A percentile compares a stretch with the other conserved stretches of the same genome.
phyloP scores from a whole-genome alignment of 2,888 invertebrate species.

The Euphydryas editha region DNA sequence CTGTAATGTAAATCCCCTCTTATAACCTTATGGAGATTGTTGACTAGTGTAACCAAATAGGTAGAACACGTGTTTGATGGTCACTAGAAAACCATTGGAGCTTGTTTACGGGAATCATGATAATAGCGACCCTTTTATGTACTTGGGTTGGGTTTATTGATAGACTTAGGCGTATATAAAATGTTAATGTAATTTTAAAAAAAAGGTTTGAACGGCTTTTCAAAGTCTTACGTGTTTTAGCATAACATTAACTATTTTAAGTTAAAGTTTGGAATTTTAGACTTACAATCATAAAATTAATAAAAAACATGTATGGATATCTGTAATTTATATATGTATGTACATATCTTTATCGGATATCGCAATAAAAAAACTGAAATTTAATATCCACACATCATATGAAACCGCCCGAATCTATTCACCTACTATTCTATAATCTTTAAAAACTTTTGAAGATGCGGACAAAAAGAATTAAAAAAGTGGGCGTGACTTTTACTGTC shows the following conservation, averaged over 20 bases:
- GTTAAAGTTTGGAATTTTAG: no score
- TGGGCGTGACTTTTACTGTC: conserved; percentile 80
- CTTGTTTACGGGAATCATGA: conserved; percentile 64
- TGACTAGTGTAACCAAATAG: conserved; percentile 51
- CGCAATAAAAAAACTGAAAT: neutral
- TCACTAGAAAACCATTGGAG: conserved; percentile 67
- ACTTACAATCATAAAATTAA: no score
- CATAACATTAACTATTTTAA: no score
- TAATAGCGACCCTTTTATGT: conserved; percentile 39
- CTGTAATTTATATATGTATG: conserved; percentile 1
- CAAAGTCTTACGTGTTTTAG: neutral
- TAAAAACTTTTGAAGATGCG: conserved; percentile 75
- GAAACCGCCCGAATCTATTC: conserved; percentile 37
- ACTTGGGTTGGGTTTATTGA: conserved; percentile 26
- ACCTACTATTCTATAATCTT: conserved; percentile 72
- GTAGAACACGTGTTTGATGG: conserved; percentile 76
- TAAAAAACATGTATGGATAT: no score
- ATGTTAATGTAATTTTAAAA: conserved; percentile 4
- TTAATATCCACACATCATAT: conserved; percentile 1
- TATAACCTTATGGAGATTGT: conserved; percentile 21
- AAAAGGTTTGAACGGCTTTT: neutral
- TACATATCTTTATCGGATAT: neutral
- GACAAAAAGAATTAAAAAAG: conserved; percentile 78
- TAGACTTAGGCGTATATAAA: neutral
- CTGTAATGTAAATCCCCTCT: neutral